Evolutionary conservation across 2,888 invertebrate species (phyloP).

Genomic region (Stegana nigrithorax): DNA sequence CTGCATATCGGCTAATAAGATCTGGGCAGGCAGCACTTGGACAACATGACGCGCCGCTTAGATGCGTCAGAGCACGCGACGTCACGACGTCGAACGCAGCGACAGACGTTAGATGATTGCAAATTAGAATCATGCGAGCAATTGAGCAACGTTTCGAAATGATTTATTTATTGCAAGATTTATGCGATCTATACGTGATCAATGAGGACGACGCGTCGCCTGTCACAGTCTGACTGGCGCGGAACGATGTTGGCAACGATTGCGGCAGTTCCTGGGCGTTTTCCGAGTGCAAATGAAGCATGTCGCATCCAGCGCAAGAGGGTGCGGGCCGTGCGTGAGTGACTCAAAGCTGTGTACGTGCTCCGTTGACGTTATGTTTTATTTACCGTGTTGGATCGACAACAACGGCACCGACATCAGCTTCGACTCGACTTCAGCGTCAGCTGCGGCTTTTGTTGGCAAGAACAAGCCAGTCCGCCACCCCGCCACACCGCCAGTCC

Average conservation of each 20-base stretch:
- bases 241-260: slow-evolving; percentile 33
- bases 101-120: too few species aligned
- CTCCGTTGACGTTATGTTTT: too few species aligned
- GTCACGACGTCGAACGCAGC: too few species aligned
- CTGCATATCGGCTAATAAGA: neutral
- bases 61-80: too few species aligned
- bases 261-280: slow-evolving; percentile 56
- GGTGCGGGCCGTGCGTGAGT: slow-evolving; percentile 26
- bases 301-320: neutral
- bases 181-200: slow-evolving; percentile 47
- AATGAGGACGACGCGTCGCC: slow-evolving; percentile 23
- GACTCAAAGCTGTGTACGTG: slow-evolving; percentile 36
- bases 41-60: neutral
- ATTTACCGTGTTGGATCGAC: too few species aligned
- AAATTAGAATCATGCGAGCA: neutral
- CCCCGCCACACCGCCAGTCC: too few species aligned
- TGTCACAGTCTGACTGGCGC: neutral
- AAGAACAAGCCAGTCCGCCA: too few species aligned
- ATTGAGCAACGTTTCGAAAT: slow-evolving; percentile 2
- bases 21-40: neutral
- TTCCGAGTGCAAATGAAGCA: slow-evolving; percentile 22
- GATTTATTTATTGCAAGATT: slow-evolving; percentile 8
- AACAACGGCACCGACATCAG: slow-evolving; percentile 30
- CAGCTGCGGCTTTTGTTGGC: too few species aligned
- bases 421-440: too few species aligned